Evolutionary conservation across 2,797 vertebrate genomes (phyloP).

Genomic region (Macropodus opercularis): DNA sequence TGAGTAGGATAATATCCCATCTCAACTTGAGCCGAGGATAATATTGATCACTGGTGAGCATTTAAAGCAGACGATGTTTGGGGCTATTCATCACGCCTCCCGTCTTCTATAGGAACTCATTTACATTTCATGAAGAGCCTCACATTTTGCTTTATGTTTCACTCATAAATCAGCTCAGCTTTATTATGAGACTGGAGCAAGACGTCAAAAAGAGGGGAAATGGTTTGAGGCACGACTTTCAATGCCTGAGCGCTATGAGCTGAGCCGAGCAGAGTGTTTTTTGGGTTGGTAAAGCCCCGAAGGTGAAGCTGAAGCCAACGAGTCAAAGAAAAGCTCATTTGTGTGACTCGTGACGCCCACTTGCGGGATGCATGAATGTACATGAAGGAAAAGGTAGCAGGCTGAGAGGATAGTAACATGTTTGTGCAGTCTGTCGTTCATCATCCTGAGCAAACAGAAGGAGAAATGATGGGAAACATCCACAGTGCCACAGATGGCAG

Average conservation of each 20-base stretch:
- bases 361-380: slow-evolving; percentile 27
- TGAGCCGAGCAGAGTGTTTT: slow-evolving; percentile 43
- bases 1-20: slow-evolving; percentile 22
- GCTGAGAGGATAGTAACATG: not conserved
- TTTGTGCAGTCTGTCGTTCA: slow-evolving; percentile 17
- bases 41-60: not conserved
- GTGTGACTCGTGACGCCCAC: slow-evolving; percentile 27
- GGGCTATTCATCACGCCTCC: slow-evolving; percentile 1
- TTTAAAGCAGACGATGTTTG: not conserved
- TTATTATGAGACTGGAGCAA: not conserved
- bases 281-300: slow-evolving; percentile 31
- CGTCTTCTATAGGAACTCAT: slow-evolving; percentile 3
- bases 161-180: slow-evolving; percentile 35
- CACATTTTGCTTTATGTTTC: slow-evolving; percentile 41
- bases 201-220: slow-evolving; percentile 16
- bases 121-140: slow-evolving; percentile 19
- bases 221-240: slow-evolving; percentile 37
- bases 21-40: slow-evolving; percentile 5
- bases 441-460: slow-evolving; percentile 33
- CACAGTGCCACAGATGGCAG: slow-evolving; percentile 8
- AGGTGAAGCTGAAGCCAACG: slow-evolving; percentile 40
- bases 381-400: slow-evolving; percentile 25
- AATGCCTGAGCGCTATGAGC: slow-evolving; percentile 43
- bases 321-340: slow-evolving; percentile 47
- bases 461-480: slow-evolving; percentile 39